Evolutionary conservation across 1,140 invertebrate genomes (phyloP), one percentile per base, ranked within the genome.

Genomic region (Neodiprion lecontei): DNA sequence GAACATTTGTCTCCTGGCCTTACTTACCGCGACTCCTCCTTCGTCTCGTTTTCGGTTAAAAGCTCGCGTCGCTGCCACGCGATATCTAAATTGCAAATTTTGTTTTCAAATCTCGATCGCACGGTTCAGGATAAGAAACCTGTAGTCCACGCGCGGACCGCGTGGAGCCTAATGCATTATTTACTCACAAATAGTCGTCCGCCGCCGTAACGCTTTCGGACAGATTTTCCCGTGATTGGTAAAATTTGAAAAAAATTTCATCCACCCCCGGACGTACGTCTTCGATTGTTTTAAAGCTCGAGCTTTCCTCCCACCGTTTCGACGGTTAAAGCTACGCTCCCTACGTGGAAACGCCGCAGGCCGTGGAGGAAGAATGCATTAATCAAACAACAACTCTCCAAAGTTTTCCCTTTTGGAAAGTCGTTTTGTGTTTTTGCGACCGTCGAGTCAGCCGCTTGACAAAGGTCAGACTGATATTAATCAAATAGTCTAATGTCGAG

Each of bases 401-500:
- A 61, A 61, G 11, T 61, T 61, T 61, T 12, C 11, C 53, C 67
- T 5, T 69, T 69, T 11, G 4, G 23, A 23, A 69, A 69, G 67
- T 69, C 67, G 67, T 69, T 47, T 12, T 14, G 67, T 69, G 11
- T 69, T 69, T 69, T 40, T 40, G 28, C 28, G 28, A 40, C 28
- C 28, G 28, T 5, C 5, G 28, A 40, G 28, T 40, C 70, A 48
- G 69, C 50, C 48, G 53, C 73, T 74, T 77, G 76, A 75, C 72
- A 69, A 77, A 80, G 75, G 75, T 76, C 73, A 72, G 67, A 68
- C 68, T 69, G 76, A 82, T 69, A 81, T 82, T 80, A 81, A 82
- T 82, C 80, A 79, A 72, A 73, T 69, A 74, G 73, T 79, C 74
- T 75, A 78, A 79, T 79, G 49, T 70, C 47, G 53, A 61, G 9